These are phyloP conservation scores for Bombyx huttoni DNA, from an alignment of 2,888 invertebrate species.

Conservation along the genomic window DNA sequence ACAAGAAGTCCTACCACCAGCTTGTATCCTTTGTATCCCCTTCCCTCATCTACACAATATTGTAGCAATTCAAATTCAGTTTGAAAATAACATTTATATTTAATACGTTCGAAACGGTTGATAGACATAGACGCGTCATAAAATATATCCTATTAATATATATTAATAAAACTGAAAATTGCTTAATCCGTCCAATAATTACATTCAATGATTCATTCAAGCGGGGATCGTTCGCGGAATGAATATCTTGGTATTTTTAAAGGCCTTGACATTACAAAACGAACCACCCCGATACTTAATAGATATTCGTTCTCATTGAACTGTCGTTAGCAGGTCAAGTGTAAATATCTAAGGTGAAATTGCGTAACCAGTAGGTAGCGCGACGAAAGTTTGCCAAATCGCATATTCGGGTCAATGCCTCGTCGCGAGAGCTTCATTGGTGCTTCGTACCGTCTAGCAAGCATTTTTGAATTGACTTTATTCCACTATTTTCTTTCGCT, in stretches of 20 bases:
- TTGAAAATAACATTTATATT: too few relatives aligned
- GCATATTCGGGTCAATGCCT: conserved; percentile 68
- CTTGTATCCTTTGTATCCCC: too few relatives aligned
- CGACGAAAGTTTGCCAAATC: conserved; percentile 61
- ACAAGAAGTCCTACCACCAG: too few relatives aligned
- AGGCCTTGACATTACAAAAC: background rate
- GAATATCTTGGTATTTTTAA: background rate
- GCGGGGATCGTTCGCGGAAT: background rate
- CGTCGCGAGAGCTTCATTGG: conserved; percentile 29
- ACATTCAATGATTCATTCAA: background rate
- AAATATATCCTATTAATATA: too few relatives aligned
- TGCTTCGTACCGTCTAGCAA: background rate
- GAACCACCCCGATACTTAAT: conserved; percentile 3
- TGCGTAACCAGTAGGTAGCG: conserved; percentile 39
- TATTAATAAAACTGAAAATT: too few relatives aligned
- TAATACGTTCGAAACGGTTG: too few relatives aligned
- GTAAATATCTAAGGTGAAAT: conserved; percentile 63
- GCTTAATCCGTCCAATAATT: background rate
- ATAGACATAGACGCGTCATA: too few relatives aligned
- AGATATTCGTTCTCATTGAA: conserved; percentile 18
- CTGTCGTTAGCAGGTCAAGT: conserved; percentile 55
- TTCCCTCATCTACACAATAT: too few relatives aligned
- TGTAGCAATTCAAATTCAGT: too few relatives aligned
- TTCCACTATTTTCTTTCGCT: background rate
- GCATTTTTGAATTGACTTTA: background rate